These are phyloP conservation scores for Calycopis cecrops DNA, from an alignment of 1,140 invertebrate species.

Conservation along the genomic window DNA sequence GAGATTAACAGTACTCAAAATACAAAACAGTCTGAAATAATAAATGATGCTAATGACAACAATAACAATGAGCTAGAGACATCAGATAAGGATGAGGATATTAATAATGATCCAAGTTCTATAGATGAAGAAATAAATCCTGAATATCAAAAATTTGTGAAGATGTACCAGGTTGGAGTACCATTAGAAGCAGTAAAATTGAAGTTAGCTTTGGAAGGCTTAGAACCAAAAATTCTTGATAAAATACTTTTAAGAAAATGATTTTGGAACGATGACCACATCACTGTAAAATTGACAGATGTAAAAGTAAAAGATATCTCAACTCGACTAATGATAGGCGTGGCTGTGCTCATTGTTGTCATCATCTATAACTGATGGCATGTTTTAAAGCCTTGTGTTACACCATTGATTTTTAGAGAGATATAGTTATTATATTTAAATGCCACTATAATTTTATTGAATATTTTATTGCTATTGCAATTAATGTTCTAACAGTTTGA, in stretches of 20 bases:
- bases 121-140: conserved; percentile 73
- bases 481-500: too few relatives aligned
- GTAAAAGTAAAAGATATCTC: too few relatives aligned
- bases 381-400: too few relatives aligned
- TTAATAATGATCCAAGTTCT: conserved; percentile 12
- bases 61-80: conserved; percentile 5
- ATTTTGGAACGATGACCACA: not conserved
- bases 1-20: conserved; percentile 62
- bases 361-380: too few relatives aligned
- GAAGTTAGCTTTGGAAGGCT: conserved; percentile 88
- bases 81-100: conserved; percentile 27
- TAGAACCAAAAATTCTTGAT: conserved; percentile 86
- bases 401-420: too few relatives aligned
- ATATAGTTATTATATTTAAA: too few relatives aligned
- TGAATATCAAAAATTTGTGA: conserved; percentile 86
- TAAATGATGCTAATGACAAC: conserved; percentile 7
- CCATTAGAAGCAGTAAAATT: conserved; percentile 85
- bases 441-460: too few relatives aligned
- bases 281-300: too few relatives aligned
- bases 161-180: conserved; percentile 92
- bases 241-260: conserved; percentile 70
- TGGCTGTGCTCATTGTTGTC: too few relatives aligned
- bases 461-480: too few relatives aligned
- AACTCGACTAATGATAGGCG: too few relatives aligned
- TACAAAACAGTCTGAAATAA: conserved; percentile 17